Evolutionary conservation across 2,888 invertebrate genomes (phyloP), one percentile per base, ranked within the genome.

Genomic region (Hydrotaea cyrtoneurina): DNA sequence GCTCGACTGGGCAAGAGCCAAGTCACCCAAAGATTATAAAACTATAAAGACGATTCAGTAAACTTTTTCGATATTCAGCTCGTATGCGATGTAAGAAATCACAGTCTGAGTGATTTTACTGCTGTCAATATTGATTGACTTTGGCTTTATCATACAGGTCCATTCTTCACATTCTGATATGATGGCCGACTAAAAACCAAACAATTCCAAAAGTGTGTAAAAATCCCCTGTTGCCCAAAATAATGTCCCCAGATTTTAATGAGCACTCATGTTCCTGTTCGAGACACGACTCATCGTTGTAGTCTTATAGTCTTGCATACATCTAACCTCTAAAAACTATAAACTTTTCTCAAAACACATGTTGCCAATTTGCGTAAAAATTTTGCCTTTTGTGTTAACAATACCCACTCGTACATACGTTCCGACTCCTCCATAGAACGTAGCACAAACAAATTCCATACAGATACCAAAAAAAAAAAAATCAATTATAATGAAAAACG

Each of bases 281-380:
- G 10, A 39, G 21, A 17, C 11, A 21, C 66, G 39, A 66, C n/a
- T 17, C 43, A 39, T 39, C 36, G 19, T 66, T 66, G 19, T 2
- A 66, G 43, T 66, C 36, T 43, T 2, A 66, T 21, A 15, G 13
- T 50, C 50, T 50, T 50, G 1, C 1, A n/a, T 13, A 50, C n/a
- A 50, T 2, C 50, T 13, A 50, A 50, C n/a, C 50, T 4, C 15
- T 50, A 43, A 43, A 46, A 43, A 69, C 69, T 43, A 69, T 69
- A 69, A 69, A 69, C 46, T 43, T 46, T 69, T 21, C 46, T 5
- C 23, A 79, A 81, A 82, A 74, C 82, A 31, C 74, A 80, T 85
- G 85, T 79, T 79, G 73, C 79, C 82, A 85, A 85, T 85, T 85
- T 85, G 85, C 85, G 85, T 85, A 85, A 82, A 85, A 82, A 77